These are phyloP conservation scores for Lagria hirta DNA, from an alignment of 2,888 invertebrate species.

Conservation along the genomic window DNA sequence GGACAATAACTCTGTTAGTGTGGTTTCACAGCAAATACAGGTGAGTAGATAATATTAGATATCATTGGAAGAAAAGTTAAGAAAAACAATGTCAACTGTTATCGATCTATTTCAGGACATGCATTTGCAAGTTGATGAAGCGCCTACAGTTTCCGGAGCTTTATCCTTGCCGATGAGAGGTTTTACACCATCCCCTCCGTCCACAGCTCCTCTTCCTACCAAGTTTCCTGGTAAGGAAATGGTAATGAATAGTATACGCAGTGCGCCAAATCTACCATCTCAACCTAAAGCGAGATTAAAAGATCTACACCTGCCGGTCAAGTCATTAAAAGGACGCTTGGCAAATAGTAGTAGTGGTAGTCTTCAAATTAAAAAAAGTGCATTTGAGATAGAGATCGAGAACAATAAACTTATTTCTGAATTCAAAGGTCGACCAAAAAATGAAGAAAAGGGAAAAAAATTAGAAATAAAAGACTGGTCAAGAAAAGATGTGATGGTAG, in stretches of 20 bases:
- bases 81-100: background rate
- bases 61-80: constrained; percentile 1
- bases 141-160: constrained; percentile 59
- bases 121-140: constrained; percentile 62
- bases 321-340: constrained; percentile 64
- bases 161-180: constrained; percentile 66
- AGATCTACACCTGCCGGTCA: constrained; percentile 72
- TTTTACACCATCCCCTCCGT: constrained; percentile 80
- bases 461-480: constrained; percentile 71
- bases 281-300: constrained; percentile 70
- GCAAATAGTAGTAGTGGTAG: constrained; percentile 64
- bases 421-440: constrained; percentile 59
- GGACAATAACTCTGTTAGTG: constrained; percentile 58
- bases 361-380: constrained; percentile 44
- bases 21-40: constrained; percentile 53
- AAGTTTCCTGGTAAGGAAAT: constrained; percentile 71
- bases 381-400: constrained; percentile 48
- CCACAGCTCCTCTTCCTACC: constrained; percentile 79
- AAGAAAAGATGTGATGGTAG: constrained; percentile 51
- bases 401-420: constrained; percentile 57
- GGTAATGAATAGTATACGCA: constrained; percentile 76
- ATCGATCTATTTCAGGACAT: constrained; percentile 58
- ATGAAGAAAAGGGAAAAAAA: constrained; percentile 60
- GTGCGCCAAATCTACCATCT: constrained; percentile 75
- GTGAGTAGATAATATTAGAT: constrained; percentile 38